Conservation (phyloP, 2,888 invertebrate species). For the Malthinus seriepunctatus region DNA sequence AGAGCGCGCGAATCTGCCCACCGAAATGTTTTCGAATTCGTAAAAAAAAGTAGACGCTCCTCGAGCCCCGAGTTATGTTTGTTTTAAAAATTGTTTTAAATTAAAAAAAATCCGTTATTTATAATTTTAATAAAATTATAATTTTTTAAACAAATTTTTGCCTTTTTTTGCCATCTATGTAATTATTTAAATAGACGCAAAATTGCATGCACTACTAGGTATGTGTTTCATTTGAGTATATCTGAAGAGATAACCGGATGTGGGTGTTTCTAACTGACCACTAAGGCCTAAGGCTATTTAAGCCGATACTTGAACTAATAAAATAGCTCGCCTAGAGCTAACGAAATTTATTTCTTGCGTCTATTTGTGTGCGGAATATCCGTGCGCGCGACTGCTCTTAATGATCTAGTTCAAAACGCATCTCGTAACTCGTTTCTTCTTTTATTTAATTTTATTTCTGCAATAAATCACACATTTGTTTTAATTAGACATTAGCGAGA, state of each 20-base stretch:
- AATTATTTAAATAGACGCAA: slow-evolving; percentile 17
- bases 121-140: too few relatives aligned
- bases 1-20: not conserved
- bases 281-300: slow-evolving; percentile 10
- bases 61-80: too few relatives aligned
- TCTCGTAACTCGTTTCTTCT: too few relatives aligned
- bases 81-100: not conserved
- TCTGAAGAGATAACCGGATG: slow-evolving; percentile 31
- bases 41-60: too few relatives aligned
- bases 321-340: slow-evolving; percentile 10
- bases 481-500: not conserved
- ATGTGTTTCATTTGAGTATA: slow-evolving; percentile 14
- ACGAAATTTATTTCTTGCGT: too few relatives aligned
- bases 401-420: not conserved
- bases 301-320: slow-evolving; percentile 15
- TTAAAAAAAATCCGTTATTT: not conserved
- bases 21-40: too few relatives aligned
- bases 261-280: slow-evolving; percentile 31
- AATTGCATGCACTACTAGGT: slow-evolving; percentile 19
- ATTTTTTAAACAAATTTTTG: too few relatives aligned
- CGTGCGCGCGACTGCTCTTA: not conserved
- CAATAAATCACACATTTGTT: not conserved
- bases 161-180: not conserved
- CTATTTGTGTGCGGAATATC: not conserved
- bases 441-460: too few relatives aligned